Conservation (phyloP, 2,888 invertebrate species). For the Drosophila melanosoma region DNA sequence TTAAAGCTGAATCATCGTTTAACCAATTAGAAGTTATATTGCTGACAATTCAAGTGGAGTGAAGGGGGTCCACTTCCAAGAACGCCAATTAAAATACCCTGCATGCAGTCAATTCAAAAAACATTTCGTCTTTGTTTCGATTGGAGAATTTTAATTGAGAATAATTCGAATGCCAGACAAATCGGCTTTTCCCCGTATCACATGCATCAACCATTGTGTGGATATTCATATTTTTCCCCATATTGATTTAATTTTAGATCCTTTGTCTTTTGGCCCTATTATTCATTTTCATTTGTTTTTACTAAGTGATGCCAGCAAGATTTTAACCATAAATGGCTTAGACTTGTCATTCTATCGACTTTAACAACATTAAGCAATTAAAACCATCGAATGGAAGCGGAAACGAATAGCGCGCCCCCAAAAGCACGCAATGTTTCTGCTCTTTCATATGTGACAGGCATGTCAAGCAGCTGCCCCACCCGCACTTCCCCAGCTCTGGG, state of each 20-base stretch:
- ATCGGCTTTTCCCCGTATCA: slow-evolving; percentile 38
- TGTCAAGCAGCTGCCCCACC: slow-evolving; percentile 53
- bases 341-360: slow-evolving; percentile 26
- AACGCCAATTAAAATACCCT: slow-evolving; percentile 37
- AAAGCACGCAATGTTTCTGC: slow-evolving; percentile 32
- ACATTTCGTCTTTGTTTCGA: slow-evolving; percentile 29
- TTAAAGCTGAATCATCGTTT: slow-evolving; percentile 66
- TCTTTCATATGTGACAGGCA: slow-evolving; percentile 57
- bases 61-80: slow-evolving; percentile 5
- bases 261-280: slow-evolving; percentile 10
- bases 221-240: slow-evolving; percentile 14
- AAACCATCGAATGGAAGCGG: slow-evolving; percentile 43
- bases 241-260: slow-evolving; percentile 42
- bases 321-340: slow-evolving; percentile 28
- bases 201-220: slow-evolving; percentile 39
- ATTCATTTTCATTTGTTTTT: slow-evolving; percentile 46
- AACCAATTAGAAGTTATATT: slow-evolving; percentile 39
- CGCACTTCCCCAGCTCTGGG: background rate
- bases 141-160: slow-evolving; percentile 46
- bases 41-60: slow-evolving; percentile 37
- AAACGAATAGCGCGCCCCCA: slow-evolving; percentile 22
- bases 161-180: slow-evolving; percentile 27
- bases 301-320: slow-evolving; percentile 37
- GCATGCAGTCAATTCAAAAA: slow-evolving; percentile 11
- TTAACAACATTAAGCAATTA: slow-evolving; percentile 42